Evolutionary conservation across 2,888 invertebrate genomes (phyloP).

Genomic region (Lochmaea capreae): DNA sequence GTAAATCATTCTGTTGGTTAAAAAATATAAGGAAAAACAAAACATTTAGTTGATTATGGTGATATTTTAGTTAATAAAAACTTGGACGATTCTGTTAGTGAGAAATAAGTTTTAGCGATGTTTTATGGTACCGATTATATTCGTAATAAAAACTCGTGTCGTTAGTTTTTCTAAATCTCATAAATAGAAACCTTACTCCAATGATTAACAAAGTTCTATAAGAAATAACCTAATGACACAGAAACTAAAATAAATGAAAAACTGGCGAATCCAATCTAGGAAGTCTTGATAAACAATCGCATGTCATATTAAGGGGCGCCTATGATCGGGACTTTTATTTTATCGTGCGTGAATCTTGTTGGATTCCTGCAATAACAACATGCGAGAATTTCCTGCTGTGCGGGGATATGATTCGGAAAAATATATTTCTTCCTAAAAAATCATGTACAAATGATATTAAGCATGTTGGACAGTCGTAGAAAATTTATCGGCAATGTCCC

Average conservation of each 20-base stretch:
- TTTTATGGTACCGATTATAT: background rate
- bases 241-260: constrained; percentile 51
- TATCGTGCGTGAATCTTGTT: constrained; percentile 61
- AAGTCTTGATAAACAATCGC: constrained; percentile 60
- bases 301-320: constrained; percentile 60
- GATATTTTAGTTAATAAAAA: background rate
- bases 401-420: constrained; percentile 30
- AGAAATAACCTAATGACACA: constrained; percentile 44
- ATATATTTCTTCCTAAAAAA: constrained; percentile 27
- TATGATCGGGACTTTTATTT: constrained; percentile 56
- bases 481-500: background rate
- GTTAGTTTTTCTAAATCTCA: background rate
- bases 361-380: constrained; percentile 17
- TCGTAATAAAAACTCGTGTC: constrained; percentile 2
- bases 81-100: background rate
- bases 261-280: constrained; percentile 59
- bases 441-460: constrained; percentile 14
- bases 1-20: too few species aligned
- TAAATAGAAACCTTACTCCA: background rate
- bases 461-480: constrained; percentile 11
- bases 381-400: constrained; percentile 18
- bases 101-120: background rate
- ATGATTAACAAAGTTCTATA: constrained; percentile 40
- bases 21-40: too few species aligned
- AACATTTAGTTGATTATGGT: too few species aligned